A percentile compares a stretch with the other conserved stretches of the same genome.
Evolutionary conservation across 2,888 invertebrate genomes (phyloP).

Genomic region (Caenorhabditis macrosperma): DNA sequence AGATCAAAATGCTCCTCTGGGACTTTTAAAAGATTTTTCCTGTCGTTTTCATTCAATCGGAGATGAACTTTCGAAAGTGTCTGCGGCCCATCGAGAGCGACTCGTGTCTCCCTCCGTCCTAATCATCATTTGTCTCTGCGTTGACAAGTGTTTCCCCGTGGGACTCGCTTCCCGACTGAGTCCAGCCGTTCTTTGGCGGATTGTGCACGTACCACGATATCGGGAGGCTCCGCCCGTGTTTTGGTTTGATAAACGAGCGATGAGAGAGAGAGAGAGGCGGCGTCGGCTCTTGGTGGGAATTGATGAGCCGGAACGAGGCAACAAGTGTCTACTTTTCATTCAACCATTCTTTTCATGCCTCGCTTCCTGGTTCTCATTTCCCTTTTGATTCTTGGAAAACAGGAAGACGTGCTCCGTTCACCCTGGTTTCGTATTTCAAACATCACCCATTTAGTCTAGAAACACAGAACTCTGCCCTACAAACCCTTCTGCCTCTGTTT

Average conservation of each 20-base stretch:
- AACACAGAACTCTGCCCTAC: slow-evolving; percentile 1
- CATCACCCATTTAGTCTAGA: slow-evolving; percentile 6
- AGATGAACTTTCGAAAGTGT: slow-evolving; percentile 1
- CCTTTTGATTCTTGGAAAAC: slow-evolving; percentile 15
- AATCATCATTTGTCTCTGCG: slow-evolving; percentile 21
- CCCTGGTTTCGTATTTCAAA: slow-evolving; percentile 31
- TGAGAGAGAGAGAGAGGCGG: neutral
- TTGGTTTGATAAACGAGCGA: slow-evolving; percentile 48
- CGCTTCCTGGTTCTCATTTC: neutral
- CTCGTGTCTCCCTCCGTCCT: neutral
- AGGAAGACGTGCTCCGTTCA: slow-evolving; percentile 24
- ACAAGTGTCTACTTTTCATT: neutral
- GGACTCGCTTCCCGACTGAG: neutral
- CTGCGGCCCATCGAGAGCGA: neutral
- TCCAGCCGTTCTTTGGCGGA: slow-evolving; percentile 42
- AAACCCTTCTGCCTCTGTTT: neutral
- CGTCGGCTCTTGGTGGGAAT: neutral
- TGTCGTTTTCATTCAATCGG: neutral
- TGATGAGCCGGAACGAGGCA: slow-evolving; percentile 28
- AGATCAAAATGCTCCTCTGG: slow-evolving; percentile 3
- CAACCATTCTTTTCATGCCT: neutral
- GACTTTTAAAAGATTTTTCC: neutral
- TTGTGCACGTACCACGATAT: slow-evolving; percentile 21
- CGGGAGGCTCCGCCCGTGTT: slow-evolving; percentile 16
- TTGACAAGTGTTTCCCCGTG: slow-evolving; percentile 12